Percentiles rank a stretch among this genome's conserved stretches.
Evolutionary conservation across 2,797 vertebrate species (phyloP).

Genomic region (Falco columbarius): DNA sequence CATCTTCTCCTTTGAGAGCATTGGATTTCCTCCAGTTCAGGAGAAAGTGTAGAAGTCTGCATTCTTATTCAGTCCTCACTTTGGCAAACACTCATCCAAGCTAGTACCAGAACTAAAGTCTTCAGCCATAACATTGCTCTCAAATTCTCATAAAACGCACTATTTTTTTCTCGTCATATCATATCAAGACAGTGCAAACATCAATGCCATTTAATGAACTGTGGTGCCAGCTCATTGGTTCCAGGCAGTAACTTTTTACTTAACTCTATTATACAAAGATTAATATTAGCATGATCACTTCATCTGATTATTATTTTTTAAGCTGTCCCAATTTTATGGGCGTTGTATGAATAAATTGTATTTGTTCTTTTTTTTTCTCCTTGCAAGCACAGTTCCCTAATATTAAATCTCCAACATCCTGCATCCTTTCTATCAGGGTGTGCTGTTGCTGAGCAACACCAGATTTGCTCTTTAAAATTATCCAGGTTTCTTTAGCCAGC

Average conservation of each 20-base stretch:
- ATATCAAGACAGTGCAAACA: constrained; percentile 9
- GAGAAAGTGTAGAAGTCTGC: not conserved
- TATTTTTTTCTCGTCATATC: not conserved
- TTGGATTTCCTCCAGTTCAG: not conserved
- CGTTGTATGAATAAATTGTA: constrained; percentile 42
- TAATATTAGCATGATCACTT: constrained; percentile 47
- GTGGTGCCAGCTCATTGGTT: not conserved
- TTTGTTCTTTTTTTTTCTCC: constrained; percentile 52
- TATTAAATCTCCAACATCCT: constrained; percentile 72
- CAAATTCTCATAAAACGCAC: not conserved
- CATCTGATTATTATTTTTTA: constrained; percentile 57
- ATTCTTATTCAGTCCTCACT: not conserved
- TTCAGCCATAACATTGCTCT: not conserved
- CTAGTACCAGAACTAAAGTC: not conserved
- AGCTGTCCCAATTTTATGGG: constrained; percentile 47
- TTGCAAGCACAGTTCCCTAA: constrained; percentile 63
- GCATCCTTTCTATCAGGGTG: constrained; percentile 72
- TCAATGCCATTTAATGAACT: constrained; percentile 19
- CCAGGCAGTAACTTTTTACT: constrained; percentile 49
- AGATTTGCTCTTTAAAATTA: constrained; percentile 78
- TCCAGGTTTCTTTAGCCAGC: constrained; percentile 70
- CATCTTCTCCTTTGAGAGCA: not conserved
- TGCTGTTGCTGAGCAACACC: constrained; percentile 78
- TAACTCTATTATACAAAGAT: constrained; percentile 46
- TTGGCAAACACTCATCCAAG: not conserved